These are phyloP conservation scores for Scophthalmus maximus DNA, from an alignment of 2,113 vertebrate genomes.

Conservation along the genomic window DNA sequence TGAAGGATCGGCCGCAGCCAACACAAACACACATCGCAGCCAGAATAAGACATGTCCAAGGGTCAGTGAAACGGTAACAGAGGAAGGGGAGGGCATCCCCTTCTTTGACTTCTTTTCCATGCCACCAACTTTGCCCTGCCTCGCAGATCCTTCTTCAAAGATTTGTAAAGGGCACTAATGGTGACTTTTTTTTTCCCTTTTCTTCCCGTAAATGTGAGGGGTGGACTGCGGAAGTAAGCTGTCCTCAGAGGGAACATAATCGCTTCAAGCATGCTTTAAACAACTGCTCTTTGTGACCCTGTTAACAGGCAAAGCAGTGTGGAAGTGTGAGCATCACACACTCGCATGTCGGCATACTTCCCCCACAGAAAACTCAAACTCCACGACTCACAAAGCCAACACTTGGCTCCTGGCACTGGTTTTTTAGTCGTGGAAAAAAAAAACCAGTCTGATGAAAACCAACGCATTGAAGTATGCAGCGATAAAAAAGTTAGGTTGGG, in stretches of 20 bases:
- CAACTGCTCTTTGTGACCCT: background rate
- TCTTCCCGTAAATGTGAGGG: background rate
- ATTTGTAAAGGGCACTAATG: conserved; percentile 9
- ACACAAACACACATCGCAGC: conserved; percentile 50
- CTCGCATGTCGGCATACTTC: background rate
- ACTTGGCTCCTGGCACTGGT: background rate
- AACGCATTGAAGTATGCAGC: background rate
- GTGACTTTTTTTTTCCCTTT: no score
- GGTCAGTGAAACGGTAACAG: conserved; percentile 38
- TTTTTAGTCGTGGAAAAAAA: background rate
- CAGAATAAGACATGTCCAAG: conserved; percentile 38
- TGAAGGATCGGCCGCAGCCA: conserved; percentile 16
- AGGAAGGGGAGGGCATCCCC: conserved; percentile 45
- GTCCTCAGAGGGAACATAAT: conserved; percentile 22
- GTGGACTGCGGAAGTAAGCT: background rate
- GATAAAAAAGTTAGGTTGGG: background rate
- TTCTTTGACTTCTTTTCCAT: conserved; percentile 27
- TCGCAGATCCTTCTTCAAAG: conserved; percentile 28
- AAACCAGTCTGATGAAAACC: background rate
- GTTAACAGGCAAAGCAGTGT: conserved; percentile 1
- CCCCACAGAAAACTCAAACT: background rate
- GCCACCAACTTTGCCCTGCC: conserved; percentile 43
- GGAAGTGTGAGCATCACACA: background rate
- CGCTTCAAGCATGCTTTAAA: conserved; percentile 13
- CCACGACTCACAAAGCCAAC: background rate